Conservation (phyloP, 53 echinoderm and acorn worm species). For the Luidia sarsii region DNA sequence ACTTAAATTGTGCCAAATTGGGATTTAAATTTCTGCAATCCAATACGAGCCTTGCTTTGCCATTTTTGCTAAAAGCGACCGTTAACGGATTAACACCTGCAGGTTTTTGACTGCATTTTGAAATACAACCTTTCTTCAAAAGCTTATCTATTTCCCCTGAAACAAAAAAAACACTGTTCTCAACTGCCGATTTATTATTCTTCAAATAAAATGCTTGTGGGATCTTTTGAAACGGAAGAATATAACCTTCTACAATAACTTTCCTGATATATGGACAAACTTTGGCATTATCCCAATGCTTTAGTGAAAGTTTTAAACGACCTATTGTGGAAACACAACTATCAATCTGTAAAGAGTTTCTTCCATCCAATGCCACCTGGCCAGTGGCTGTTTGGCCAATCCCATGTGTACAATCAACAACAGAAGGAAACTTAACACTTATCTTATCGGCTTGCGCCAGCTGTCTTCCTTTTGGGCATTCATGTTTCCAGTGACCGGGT, state of each 20-base stretch:
- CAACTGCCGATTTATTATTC: constrained; percentile 19
- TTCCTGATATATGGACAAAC: background rate
- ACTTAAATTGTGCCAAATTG: constrained; percentile 43
- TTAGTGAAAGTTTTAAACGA: background rate
- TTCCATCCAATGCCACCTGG: too few species aligned
- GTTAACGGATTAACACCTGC: background rate
- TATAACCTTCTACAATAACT: background rate
- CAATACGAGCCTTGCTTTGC: constrained; percentile 57
- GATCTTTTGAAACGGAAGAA: constrained; percentile 9
- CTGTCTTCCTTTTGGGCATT: background rate
- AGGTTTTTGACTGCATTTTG: background rate
- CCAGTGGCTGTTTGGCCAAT: too few species aligned
- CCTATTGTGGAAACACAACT: background rate
- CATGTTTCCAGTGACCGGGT: constrained; percentile 10
- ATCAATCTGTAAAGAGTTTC: too few species aligned
- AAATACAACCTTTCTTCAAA: background rate
- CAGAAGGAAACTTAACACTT: background rate
- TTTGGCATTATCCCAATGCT: background rate
- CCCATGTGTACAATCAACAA: too few species aligned
- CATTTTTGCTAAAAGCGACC: constrained; percentile 3
- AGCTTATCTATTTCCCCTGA: background rate
- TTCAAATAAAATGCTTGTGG: background rate
- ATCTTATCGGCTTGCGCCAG: background rate
- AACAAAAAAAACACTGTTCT: background rate
- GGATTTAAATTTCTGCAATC: constrained; percentile 46